Conservation (phyloP, 2,888 invertebrate genomes). For the Meganola albula region DNA sequence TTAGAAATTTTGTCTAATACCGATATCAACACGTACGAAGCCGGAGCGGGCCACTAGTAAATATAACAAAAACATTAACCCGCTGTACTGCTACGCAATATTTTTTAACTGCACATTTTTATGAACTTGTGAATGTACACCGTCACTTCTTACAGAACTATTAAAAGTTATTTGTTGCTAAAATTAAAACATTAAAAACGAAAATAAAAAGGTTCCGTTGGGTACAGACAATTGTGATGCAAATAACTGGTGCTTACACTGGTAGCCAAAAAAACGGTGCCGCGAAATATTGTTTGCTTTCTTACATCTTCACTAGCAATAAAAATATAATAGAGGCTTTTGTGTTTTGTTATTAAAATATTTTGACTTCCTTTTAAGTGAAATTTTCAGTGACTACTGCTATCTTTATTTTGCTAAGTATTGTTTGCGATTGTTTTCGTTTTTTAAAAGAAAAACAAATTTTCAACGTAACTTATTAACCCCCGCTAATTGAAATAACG, state of each 20-base stretch:
- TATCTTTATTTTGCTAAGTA: not conserved
- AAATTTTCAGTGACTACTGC: not conserved
- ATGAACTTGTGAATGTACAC: conserved; percentile 54
- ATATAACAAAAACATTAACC: conserved; percentile 24
- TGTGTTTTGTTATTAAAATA: conserved; percentile 29
- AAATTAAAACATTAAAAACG: conserved; percentile 69
- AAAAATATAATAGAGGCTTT: conserved; percentile 30
- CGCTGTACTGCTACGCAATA: conserved; percentile 24
- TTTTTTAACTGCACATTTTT: conserved; percentile 30
- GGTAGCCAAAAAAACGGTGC: conserved; percentile 39
- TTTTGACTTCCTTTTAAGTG: conserved; percentile 26
- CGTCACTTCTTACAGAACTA: conserved; percentile 58
- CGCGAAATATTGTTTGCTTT: conserved; percentile 34
- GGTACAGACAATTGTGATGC: conserved; percentile 66
- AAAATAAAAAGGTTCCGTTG: conserved; percentile 44
- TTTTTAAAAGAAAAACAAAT: too few species aligned
- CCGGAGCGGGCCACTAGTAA: too few species aligned
- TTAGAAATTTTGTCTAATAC: too few species aligned
- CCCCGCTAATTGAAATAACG: too few species aligned
- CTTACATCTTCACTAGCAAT: conserved; percentile 32
- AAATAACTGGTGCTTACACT: conserved; percentile 42
- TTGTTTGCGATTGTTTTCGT: too few species aligned
- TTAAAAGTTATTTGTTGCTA: conserved; percentile 68
- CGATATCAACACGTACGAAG: too few species aligned
- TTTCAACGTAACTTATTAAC: too few species aligned